These are phyloP conservation scores for Ctenodactylus gundi DNA, from an alignment of 2,113 vertebrate genomes.

Conservation along the genomic window DNA sequence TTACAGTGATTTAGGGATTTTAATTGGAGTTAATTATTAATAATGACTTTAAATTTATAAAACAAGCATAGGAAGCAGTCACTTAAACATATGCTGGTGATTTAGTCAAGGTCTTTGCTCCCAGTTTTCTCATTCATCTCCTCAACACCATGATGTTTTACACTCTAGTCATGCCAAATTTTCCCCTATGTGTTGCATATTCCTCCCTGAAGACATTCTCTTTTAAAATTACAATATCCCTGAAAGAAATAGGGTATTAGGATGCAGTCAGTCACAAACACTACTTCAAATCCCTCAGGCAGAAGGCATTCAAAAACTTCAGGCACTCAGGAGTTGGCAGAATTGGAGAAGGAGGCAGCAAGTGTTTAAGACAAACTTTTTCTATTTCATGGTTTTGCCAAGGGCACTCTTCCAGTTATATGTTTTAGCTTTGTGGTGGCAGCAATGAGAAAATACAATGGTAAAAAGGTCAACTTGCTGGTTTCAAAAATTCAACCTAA, in stretches of 20 bases:
- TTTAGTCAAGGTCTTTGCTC: background rate
- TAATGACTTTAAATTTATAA: background rate
- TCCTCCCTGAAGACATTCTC: background rate
- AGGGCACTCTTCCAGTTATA: background rate
- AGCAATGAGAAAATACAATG: constrained; percentile 28
- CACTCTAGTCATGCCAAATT: background rate
- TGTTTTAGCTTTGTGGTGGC: background rate
- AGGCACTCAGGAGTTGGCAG: background rate
- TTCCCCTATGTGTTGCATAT: background rate
- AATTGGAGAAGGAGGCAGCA: background rate
- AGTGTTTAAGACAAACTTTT: constrained; percentile 3
- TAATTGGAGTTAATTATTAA: constrained; percentile 21
- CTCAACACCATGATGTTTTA: background rate
- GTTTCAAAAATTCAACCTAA: constrained; percentile 43
- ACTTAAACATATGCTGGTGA: background rate
- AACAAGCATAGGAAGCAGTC: background rate
- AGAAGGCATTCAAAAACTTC: background rate
- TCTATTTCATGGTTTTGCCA: background rate
- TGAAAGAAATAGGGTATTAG: background rate
- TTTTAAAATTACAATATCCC: background rate
- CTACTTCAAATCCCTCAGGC: background rate
- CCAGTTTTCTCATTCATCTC: background rate
- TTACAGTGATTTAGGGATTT: background rate
- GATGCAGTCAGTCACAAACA: background rate
- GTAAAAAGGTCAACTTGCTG: background rate